phyloP scores from a whole-genome alignment of 2,888 invertebrate species.

The Troides oblongomaculatus region DNA sequence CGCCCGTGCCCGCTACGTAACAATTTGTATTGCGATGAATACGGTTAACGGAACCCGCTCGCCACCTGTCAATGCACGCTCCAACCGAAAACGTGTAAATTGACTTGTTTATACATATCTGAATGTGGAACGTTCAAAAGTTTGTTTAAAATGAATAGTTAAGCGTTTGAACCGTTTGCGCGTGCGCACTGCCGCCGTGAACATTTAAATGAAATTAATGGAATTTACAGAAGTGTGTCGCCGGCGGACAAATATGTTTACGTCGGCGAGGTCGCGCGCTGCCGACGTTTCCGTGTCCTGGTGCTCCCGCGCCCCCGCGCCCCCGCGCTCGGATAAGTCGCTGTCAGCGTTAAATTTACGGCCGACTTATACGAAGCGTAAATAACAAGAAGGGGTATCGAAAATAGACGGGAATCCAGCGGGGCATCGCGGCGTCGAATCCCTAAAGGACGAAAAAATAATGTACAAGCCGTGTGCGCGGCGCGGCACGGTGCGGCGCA shows the following conservation, averaged over 20 bases:
- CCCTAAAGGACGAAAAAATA: constrained; percentile 48
- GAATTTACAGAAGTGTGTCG: constrained; percentile 10
- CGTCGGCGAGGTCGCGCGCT: constrained; percentile 5
- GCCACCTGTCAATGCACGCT: constrained; percentile 23
- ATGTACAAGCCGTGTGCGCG: constrained; percentile 47
- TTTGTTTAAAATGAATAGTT: not conserved
- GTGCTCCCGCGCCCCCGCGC: constrained; percentile 14
- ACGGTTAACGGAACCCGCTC: constrained; percentile 17
- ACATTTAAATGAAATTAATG: not conserved
- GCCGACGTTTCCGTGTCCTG: constrained; percentile 24
- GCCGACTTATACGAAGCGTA: constrained; percentile 27
- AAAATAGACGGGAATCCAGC: constrained; percentile 34
- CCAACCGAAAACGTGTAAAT: constrained; percentile 18
- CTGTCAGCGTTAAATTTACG: constrained; percentile 28
- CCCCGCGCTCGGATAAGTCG: constrained; percentile 18
- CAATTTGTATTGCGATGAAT: constrained; percentile 25
- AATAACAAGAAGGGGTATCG: constrained; percentile 32
- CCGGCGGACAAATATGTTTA: constrained; percentile 23
- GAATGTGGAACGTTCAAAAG: not conserved
- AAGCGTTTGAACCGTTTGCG: not conserved
- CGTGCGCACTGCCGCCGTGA: too few species aligned
- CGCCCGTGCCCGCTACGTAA: constrained; percentile 5
- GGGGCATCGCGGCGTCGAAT: constrained; percentile 33
- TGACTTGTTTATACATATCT: constrained; percentile 13
- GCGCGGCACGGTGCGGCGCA: constrained; percentile 33